Base-by-base conservation (phyloP, 2,113 vertebrate species). In the Acrocephalus arundinaceus region DNA sequence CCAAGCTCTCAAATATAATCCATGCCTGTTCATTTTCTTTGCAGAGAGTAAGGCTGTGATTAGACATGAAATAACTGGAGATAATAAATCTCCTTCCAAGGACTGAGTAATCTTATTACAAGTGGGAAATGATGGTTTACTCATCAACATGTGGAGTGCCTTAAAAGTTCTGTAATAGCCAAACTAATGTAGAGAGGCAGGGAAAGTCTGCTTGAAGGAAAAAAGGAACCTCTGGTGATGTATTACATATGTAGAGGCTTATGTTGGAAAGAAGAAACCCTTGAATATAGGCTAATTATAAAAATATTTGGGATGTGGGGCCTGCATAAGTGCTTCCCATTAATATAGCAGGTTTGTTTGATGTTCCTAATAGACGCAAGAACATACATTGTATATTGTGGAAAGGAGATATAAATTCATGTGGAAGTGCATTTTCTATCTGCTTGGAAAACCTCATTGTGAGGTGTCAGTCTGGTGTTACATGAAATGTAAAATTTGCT, bases 1-100 rank as follows among this genome's bases (percentile, higher is more conserved):
- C 25, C 20, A 82, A 68, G 41, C 39, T 86, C 75, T 88, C 48
- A 94, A 74, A 83, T 57, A 52, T n/a, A 90, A 75, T 84, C 79
- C 63, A 51, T 67, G 48, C 55, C 48, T 90, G 67, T 25, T 90
- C 48, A 14, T 93, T 94, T 77, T 92, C 82, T 84, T 90, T 67
- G 61, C 11, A 61, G 61, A 93, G 72, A 90, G 45, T 35, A 84
- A 78, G 79, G 21, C 70, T 86, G 61, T 90, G 90, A 94, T 93
- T 91, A 94, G 91, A 90, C 67, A 77, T 77, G 55, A 94, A 94
- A 93, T 90, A 81, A 81, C 68, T 86, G 67, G 77, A 72, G 59
- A 63, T 93, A 93, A 96, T 93, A 95, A 94, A 96, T 95, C 92
- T 90, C 48, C 25, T 96, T 15, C 61, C 65, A 86, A 88, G 43